phyloP scores from a whole-genome alignment of 2,113 vertebrate species.

The Mola mola region DNA sequence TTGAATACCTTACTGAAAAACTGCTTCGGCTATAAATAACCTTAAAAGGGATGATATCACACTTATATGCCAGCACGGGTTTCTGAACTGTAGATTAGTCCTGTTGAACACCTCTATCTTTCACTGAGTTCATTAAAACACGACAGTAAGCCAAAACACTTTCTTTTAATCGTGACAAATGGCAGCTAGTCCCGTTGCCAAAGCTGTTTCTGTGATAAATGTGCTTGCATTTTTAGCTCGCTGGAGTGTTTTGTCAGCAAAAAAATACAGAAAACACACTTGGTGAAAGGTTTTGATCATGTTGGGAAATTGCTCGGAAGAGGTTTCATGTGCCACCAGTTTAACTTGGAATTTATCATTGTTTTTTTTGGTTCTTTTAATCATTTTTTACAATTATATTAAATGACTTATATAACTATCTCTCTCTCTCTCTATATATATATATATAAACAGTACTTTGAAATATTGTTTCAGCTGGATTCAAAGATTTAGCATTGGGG shows the following conservation, averaged over 20 bases:
- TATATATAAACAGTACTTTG: too few relatives aligned
- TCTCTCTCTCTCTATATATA: too few relatives aligned
- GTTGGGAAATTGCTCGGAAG: conserved; percentile 5
- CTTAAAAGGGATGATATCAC: neutral
- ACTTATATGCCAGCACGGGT: conserved; percentile 3
- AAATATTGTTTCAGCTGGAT: too few relatives aligned
- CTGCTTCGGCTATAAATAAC: conserved; percentile 7
- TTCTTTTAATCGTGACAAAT: conserved; percentile 71
- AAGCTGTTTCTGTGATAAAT: conserved; percentile 66
- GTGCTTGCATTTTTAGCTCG: conserved; percentile 46
- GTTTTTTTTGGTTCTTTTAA: too few relatives aligned
- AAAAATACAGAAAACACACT: conserved; percentile 29
- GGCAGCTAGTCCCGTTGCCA: conserved; percentile 34
- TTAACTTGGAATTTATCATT: too few relatives aligned
- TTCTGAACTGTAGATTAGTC: conserved; percentile 17
- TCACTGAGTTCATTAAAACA: conserved; percentile 43
- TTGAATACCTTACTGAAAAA: too few relatives aligned
- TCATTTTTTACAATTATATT: too few relatives aligned
- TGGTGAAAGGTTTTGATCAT: conserved; percentile 10
- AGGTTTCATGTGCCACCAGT: too few relatives aligned
- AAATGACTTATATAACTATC: too few relatives aligned
- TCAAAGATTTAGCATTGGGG: too few relatives aligned
- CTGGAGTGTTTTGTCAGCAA: conserved; percentile 52
- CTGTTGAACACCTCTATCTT: conserved; percentile 23
- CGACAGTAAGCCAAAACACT: conserved; percentile 40